Evolutionary conservation across 2,113 vertebrate species (phyloP).

Genomic region (Brachypodius melanocephalos): DNA sequence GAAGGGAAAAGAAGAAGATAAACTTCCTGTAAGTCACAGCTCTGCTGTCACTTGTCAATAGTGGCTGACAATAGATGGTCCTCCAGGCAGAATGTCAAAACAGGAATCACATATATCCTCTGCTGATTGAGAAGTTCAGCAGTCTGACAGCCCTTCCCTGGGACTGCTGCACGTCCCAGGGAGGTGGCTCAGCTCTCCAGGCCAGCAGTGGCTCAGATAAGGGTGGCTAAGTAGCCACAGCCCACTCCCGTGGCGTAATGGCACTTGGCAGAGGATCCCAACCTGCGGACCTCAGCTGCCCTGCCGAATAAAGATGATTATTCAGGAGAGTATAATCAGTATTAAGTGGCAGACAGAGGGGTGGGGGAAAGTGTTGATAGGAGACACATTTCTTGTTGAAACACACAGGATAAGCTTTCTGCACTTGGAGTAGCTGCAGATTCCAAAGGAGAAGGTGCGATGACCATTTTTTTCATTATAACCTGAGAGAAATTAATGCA

Average conservation of each 20-base stretch:
- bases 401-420: background rate
- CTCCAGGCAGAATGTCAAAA: conserved; percentile 43
- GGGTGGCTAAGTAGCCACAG: background rate
- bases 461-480: background rate
- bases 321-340: conserved; percentile 70
- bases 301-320: conserved; percentile 78
- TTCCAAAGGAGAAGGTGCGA: background rate
- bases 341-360: conserved; percentile 64
- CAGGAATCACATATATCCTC: background rate
- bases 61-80: conserved; percentile 41
- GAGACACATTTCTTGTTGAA: background rate
- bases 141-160: background rate
- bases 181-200: background rate
- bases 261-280: conserved; percentile 66
- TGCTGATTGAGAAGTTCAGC: background rate
- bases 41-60: conserved; percentile 55
- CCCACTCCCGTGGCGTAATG: background rate
- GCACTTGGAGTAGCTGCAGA: background rate
- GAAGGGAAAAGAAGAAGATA: background rate
- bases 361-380: conserved; percentile 30
- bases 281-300: conserved; percentile 76
- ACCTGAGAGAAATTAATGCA: conserved; percentile 53
- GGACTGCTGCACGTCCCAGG: background rate
- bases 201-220: background rate
- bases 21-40: conserved; percentile 52